These are phyloP conservation scores for Pantherophis guttatus DNA, from an alignment of 2,113 vertebrate species.

Conservation along the genomic window DNA sequence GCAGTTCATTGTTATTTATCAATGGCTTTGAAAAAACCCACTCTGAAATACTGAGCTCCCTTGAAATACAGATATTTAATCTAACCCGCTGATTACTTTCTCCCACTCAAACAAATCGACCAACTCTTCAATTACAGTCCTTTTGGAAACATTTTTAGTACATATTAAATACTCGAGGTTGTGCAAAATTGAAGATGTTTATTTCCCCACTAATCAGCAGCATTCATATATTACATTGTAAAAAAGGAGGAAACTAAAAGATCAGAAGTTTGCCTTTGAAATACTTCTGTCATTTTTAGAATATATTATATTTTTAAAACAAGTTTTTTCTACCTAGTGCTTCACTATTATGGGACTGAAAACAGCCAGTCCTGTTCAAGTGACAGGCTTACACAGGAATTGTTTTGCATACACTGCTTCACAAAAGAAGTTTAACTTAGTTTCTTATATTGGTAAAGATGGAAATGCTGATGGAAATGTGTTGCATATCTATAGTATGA, in stretches of 20 bases:
- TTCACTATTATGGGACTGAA: not conserved
- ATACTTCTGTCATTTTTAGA: not conserved
- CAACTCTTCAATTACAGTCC: conserved; percentile 16
- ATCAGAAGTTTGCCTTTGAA: not conserved
- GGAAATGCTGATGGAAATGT: not conserved
- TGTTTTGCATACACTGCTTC: not conserved
- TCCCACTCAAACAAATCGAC: not conserved
- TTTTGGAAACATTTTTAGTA: not conserved
- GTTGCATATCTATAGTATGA: not conserved
- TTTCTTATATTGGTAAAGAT: not conserved
- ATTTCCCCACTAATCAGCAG: not conserved
- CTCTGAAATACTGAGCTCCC: not conserved
- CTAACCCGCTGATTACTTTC: not conserved
- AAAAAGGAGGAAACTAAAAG: not conserved
- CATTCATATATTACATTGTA: not conserved
- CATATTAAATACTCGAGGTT: not conserved
- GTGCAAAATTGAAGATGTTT: not conserved
- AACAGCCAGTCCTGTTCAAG: not conserved
- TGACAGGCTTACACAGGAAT: not conserved
- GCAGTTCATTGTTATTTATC: not conserved
- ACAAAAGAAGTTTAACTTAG: not conserved
- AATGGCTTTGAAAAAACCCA: not conserved
- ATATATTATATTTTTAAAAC: not conserved
- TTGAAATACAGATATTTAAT: not conserved
- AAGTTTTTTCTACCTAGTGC: not conserved